Percentiles rank a stretch among this genome's conserved stretches.
These are phyloP conservation scores for Apodemus sylvaticus DNA, from an alignment of 2,113 vertebrate genomes.

Conservation along the genomic window DNA sequence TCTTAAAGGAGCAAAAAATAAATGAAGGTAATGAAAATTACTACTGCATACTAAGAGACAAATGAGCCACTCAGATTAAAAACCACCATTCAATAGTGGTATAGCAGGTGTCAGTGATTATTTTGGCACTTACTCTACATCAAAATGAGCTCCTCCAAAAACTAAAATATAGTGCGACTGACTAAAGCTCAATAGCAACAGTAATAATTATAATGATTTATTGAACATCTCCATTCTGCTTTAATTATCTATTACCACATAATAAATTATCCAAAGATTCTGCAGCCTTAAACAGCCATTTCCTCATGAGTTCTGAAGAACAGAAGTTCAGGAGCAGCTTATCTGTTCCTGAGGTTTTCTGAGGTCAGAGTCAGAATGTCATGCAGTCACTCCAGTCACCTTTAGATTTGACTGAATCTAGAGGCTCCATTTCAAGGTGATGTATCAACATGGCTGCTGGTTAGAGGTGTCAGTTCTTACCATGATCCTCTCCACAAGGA, in stretches of 20 bases:
- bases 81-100: not conserved
- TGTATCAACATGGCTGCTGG: not conserved
- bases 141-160: slow-evolving; percentile 21
- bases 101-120: slow-evolving; percentile 33
- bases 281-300: not conserved
- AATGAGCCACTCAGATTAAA: slow-evolving; percentile 33
- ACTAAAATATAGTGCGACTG: slow-evolving; percentile 26
- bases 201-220: not conserved
- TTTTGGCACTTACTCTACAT: not conserved
- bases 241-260: not conserved
- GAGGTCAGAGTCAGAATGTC: not conserved
- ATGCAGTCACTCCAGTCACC: not conserved
- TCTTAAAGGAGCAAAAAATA: not conserved
- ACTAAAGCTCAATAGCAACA: not conserved
- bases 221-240: not conserved
- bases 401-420: not conserved
- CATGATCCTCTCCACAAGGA: not conserved
- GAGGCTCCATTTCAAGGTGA: not conserved
- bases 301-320: not conserved
- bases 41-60: not conserved
- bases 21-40: slow-evolving; percentile 47
- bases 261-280: not conserved
- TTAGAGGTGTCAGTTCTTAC: not conserved
- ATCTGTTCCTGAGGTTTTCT: not conserved
- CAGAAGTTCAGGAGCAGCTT: not conserved